Percentiles rank a stretch among this genome's conserved stretches.
phyloP scores from a whole-genome alignment of 2,888 invertebrate genomes.

The Pyrgus malvae region DNA sequence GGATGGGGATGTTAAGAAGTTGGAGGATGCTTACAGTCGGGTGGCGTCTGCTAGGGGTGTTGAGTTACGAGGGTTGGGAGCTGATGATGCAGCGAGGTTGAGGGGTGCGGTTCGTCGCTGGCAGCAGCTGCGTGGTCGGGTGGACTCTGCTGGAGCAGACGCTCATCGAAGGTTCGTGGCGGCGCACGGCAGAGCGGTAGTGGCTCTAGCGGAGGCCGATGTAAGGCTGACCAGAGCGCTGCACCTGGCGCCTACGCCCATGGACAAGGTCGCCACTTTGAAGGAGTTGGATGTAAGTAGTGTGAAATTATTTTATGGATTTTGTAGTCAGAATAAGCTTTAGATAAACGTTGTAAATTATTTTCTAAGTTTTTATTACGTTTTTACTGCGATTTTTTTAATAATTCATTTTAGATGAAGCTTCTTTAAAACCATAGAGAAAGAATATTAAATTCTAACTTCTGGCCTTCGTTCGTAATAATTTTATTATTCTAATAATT shows the following conservation, averaged over 20 bases:
- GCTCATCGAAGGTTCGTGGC: constrained; percentile 86
- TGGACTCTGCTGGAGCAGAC: constrained; percentile 82
- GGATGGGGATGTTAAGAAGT: constrained; percentile 82
- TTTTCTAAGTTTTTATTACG: background rate
- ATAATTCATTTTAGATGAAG: too few species aligned
- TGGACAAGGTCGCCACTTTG: constrained; percentile 63
- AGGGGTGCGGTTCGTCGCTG: constrained; percentile 85
- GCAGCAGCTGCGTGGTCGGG: constrained; percentile 83
- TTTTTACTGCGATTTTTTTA: too few species aligned
- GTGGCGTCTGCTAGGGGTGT: constrained; percentile 85
- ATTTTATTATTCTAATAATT: too few species aligned
- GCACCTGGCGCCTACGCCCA: constrained; percentile 78
- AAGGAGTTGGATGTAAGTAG: constrained; percentile 74
- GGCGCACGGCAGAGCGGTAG: constrained; percentile 87
- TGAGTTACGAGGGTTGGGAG: constrained; percentile 84
- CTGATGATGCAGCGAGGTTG: constrained; percentile 84
- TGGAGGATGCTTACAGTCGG: constrained; percentile 87
- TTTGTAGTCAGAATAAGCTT: too few species aligned
- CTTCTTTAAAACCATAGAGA: too few species aligned
- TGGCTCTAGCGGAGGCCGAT: constrained; percentile 87
- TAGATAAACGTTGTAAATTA: too few species aligned
- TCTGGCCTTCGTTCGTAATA: too few species aligned
- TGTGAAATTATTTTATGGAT: background rate
- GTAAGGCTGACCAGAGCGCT: constrained; percentile 87
- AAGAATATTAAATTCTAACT: too few species aligned